Percentiles rank a stretch among this genome's conserved stretches.
phyloP scores from a whole-genome alignment of 1,140 invertebrate species.

The Apocrypta bakeri region DNA sequence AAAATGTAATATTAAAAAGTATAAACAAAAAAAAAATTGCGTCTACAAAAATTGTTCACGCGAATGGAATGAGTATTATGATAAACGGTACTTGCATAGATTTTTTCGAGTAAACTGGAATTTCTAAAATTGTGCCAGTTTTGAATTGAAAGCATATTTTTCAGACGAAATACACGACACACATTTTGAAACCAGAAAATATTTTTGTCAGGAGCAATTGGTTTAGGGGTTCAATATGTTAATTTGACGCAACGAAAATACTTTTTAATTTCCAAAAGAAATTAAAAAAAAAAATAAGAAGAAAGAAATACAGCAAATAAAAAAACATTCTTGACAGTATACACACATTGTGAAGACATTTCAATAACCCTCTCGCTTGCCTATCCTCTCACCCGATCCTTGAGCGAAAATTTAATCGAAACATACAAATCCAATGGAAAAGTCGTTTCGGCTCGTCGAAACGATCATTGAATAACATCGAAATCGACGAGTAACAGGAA shows the following conservation, averaged over 20 bases:
- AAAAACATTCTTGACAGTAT: constrained; percentile 34
- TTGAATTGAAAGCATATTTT: constrained; percentile 49
- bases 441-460: background rate
- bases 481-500: constrained; percentile 14
- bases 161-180: constrained; percentile 20
- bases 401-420: too few species aligned
- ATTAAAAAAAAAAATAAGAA: background rate
- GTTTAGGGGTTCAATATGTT: constrained; percentile 40
- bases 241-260: constrained; percentile 43
- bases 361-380: background rate
- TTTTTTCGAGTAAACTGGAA: constrained; percentile 44
- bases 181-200: constrained; percentile 44
- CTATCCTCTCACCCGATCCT: background rate
- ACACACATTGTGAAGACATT: background rate
- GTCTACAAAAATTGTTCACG: constrained; percentile 37
- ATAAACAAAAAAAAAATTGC: constrained; percentile 24
- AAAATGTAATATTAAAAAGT: constrained; percentile 2
- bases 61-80: constrained; percentile 39
- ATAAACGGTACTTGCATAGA: constrained; percentile 41
- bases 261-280: constrained; percentile 44
- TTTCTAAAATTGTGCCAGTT: constrained; percentile 47
- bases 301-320: background rate
- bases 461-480: constrained; percentile 47
- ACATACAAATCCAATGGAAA: background rate
- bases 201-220: constrained; percentile 49